phyloP scores from a whole-genome alignment of 2,797 vertebrate genomes.

The Darevskia mixta region DNA sequence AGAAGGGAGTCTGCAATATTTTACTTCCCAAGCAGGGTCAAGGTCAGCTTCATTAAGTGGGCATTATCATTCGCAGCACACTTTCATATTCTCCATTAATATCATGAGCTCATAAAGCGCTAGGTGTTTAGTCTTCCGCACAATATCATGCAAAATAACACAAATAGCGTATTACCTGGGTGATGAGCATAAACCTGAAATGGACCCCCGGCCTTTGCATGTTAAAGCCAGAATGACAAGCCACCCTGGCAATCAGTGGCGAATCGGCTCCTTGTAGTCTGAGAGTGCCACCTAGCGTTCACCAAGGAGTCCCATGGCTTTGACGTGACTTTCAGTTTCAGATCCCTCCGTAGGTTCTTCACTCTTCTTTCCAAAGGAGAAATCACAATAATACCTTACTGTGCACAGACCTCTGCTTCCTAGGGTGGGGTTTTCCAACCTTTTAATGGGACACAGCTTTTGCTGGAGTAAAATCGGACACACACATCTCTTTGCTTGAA shows the following conservation, averaged over 20 bases:
- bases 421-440: background rate
- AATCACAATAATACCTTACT: background rate
- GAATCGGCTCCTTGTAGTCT: background rate
- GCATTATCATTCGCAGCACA: slow-evolving; percentile 32
- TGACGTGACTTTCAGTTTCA: background rate
- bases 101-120: slow-evolving; percentile 7
- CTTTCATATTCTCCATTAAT: slow-evolving; percentile 42
- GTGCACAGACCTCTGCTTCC: background rate
- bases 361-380: background rate
- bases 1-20: slow-evolving; percentile 18
- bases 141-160: slow-evolving; percentile 34
- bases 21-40: slow-evolving; percentile 44
- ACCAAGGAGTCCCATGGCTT: background rate
- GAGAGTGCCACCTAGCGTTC: slow-evolving; percentile 44
- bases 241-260: background rate
- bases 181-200: slow-evolving; percentile 13
- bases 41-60: slow-evolving; percentile 27
- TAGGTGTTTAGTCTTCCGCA: slow-evolving; percentile 39
- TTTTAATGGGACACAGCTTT: background rate
- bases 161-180: slow-evolving; percentile 30
- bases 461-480: background rate
- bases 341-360: background rate
- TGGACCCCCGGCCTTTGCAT: slow-evolving; percentile 20
- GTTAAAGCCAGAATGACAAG: slow-evolving; percentile 10
- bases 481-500: background rate